Evolutionary conservation across 2,888 invertebrate genomes (phyloP).

Genomic region (Flexamia atlantica): DNA sequence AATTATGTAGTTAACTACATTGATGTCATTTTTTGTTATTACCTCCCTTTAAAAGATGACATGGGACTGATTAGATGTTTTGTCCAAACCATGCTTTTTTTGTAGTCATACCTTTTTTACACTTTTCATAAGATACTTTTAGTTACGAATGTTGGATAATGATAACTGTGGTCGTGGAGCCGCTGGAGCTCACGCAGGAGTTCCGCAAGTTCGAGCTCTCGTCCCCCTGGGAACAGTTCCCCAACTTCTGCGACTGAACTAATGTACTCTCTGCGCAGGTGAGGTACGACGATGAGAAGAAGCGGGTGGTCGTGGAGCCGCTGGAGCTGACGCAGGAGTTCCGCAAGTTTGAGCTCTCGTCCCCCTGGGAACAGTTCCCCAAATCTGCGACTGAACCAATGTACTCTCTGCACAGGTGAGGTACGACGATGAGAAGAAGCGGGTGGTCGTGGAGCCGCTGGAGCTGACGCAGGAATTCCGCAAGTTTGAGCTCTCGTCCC

Average conservation of each 20-base stretch:
- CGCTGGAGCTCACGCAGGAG: conserved; percentile 97
- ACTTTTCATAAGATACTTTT: no score
- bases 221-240: conserved; percentile 99
- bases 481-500: conserved; percentile 96
- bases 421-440: conserved; percentile 98
- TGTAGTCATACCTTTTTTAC: no score
- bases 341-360: conserved; percentile 96
- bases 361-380: conserved; percentile 99
- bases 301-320: conserved; percentile 95
- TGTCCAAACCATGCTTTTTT: no score
- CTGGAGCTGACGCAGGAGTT: conserved; percentile 98
- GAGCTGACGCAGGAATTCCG: conserved; percentile 99
- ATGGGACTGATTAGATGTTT: no score
- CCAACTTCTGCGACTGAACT: no score
- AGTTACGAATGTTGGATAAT: no score
- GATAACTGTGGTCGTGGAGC: no score
- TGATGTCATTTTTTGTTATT: no score
- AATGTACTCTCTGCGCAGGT: conserved; percentile 78
- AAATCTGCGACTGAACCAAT: no score
- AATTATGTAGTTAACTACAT: no score
- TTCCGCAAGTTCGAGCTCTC: conserved; percentile 98
- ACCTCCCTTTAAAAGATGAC: no score
- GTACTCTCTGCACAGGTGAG: conserved; percentile 81
- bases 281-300: conserved; percentile 98
- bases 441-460: conserved; percentile 97